phyloP scores from a whole-genome alignment of 2,113 vertebrate species.

The Microtus richardsoni region DNA sequence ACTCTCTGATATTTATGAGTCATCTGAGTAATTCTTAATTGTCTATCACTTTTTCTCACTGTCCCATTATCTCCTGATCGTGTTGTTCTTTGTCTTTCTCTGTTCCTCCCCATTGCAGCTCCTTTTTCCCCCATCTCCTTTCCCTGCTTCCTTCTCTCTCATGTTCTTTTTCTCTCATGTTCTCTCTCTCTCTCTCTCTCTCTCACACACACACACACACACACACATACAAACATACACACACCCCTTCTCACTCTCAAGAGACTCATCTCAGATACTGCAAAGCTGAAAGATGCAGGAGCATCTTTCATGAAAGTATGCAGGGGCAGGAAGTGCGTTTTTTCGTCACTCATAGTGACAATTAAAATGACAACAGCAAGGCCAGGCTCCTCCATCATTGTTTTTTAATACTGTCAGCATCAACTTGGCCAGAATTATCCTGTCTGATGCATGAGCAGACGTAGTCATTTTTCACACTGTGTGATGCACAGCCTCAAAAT shows the following conservation, averaged over 20 bases:
- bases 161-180: neutral
- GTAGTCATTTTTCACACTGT: conserved; percentile 83
- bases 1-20: neutral
- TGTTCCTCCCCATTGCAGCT: neutral
- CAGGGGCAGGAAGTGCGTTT: conserved; percentile 55
- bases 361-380: conserved; percentile 85
- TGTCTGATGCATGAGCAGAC: conserved; percentile 84
- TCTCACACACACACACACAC: no score
- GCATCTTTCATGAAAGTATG: neutral
- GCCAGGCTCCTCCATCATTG: conserved; percentile 81
- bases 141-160: neutral
- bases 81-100: neutral
- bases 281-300: conserved; percentile 60
- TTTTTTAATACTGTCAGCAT: conserved; percentile 84
- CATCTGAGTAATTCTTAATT: conserved; percentile 42
- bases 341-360: conserved; percentile 82
- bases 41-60: conserved; percentile 21
- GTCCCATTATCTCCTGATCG: neutral
- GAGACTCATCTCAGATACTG: conserved; percentile 59
- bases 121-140: no score
- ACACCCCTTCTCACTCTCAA: conserved; percentile 40
- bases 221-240: neutral
- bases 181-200: neutral
- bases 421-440: conserved; percentile 84
- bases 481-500: conserved; percentile 67